Percentiles rank a stretch among this genome's conserved stretches.
Evolutionary conservation across 2,113 vertebrate species (phyloP).

Genomic region (Siniperca chuatsi): DNA sequence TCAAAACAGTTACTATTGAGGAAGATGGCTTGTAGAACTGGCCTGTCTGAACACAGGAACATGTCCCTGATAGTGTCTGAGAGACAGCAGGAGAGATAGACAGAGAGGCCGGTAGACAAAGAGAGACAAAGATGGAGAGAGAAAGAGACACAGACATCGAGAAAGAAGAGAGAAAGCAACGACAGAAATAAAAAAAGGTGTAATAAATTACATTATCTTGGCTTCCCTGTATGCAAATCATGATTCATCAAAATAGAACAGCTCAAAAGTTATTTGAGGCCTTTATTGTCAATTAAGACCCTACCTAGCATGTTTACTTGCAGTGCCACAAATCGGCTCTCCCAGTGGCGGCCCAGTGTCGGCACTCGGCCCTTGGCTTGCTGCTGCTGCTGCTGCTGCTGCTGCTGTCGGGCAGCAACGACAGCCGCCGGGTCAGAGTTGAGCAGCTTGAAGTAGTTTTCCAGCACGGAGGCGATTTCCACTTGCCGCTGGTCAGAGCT

Average conservation of each 20-base stretch:
- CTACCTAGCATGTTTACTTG: slow-evolving; percentile 97
- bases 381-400: slow-evolving; percentile 56
- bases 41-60: slow-evolving; percentile 96
- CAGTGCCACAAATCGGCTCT: slow-evolving; percentile 92
- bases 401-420: slow-evolving; percentile 70
- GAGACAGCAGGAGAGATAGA: not conserved
- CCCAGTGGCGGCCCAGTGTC: slow-evolving; percentile 87
- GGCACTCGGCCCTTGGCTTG: slow-evolving; percentile 73
- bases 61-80: slow-evolving; percentile 97
- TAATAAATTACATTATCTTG: not conserved
- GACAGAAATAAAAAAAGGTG: not conserved
- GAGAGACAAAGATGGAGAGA: not conserved
- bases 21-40: slow-evolving; percentile 98
- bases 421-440: slow-evolving; percentile 93
- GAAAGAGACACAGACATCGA: not conserved
- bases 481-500: slow-evolving; percentile 98
- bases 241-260: not conserved
- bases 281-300: not conserved
- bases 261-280: not conserved
- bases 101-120: not conserved
- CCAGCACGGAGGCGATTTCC: slow-evolving; percentile 93
- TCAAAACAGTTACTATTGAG: slow-evolving; percentile 99
- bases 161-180: not conserved
- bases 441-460: slow-evolving; percentile 98
- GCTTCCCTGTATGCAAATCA: not conserved